phyloP scores from a whole-genome alignment of 2,797 vertebrate species.

The Danio albolineatus region DNA sequence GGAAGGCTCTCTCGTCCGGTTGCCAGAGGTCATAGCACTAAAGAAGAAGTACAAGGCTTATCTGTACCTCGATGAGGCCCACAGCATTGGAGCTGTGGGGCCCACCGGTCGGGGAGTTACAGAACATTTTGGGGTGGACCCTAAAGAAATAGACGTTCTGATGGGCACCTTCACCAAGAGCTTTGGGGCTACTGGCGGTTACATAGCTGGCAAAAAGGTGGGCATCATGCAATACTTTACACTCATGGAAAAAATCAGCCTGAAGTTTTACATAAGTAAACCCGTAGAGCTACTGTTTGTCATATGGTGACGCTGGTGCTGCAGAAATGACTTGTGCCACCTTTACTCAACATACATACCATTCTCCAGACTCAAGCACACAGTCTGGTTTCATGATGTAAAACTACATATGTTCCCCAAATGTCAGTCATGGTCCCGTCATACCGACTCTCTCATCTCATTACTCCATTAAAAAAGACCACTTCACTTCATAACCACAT shows the following conservation, averaged over 20 bases:
- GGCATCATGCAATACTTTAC: background rate
- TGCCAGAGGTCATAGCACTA: slow-evolving; percentile 89
- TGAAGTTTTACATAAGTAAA: background rate
- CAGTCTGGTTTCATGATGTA: slow-evolving; percentile 30
- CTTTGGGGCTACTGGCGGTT: slow-evolving; percentile 90
- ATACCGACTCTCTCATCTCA: slow-evolving; percentile 65
- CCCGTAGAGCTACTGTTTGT: background rate
- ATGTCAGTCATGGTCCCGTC: slow-evolving; percentile 69
- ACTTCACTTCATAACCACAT: slow-evolving; percentile 78
- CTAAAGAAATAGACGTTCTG: slow-evolving; percentile 86
- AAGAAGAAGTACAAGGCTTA: slow-evolving; percentile 96
- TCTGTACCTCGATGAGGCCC: slow-evolving; percentile 94
- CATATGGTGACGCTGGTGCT: background rate
- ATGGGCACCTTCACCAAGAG: slow-evolving; percentile 98
- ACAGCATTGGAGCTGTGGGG: slow-evolving; percentile 91
- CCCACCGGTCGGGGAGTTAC: slow-evolving; percentile 86
- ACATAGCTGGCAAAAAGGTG: slow-evolving; percentile 92
- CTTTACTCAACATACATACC: background rate
- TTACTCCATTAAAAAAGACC: slow-evolving; percentile 77
- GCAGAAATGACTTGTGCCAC: background rate
- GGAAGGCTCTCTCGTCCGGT: slow-evolving; percentile 91
- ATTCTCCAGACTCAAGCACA: slow-evolving; percentile 1
- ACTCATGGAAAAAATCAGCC: background rate
- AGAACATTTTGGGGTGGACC: slow-evolving; percentile 82
- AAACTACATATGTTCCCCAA: slow-evolving; percentile 74